These are phyloP conservation scores for Gryllus longicercus DNA, from an alignment of 2,888 invertebrate species.

Conservation along the genomic window DNA sequence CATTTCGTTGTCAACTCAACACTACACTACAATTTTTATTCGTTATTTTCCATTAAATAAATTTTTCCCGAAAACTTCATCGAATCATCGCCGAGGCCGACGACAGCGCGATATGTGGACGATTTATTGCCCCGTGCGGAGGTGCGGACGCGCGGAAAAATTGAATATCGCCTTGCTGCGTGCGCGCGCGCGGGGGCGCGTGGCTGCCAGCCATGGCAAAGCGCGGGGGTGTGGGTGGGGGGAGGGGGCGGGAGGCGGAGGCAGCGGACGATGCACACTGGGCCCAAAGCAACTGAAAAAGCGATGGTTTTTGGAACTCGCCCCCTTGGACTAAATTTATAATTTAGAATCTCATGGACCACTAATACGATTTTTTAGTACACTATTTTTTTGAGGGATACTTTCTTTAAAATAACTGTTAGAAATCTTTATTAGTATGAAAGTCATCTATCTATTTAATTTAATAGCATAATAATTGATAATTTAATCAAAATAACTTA, in stretches of 20 bases:
- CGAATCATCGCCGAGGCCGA: neutral
- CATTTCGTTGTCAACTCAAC: conserved; percentile 4
- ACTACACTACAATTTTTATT: neutral
- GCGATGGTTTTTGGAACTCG: too few relatives aligned
- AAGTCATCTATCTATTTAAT: too few relatives aligned
- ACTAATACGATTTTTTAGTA: too few relatives aligned
- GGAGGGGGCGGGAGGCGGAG: neutral
- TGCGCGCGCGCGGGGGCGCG: neutral
- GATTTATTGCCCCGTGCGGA: neutral
- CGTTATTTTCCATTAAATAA: conserved; percentile 17
- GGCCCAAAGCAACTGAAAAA: too few relatives aligned
- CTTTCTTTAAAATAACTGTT: too few relatives aligned
- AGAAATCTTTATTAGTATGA: too few relatives aligned
- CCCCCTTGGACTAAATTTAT: too few relatives aligned
- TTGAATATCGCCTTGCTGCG: conserved; percentile 2
- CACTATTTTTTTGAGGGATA: too few relatives aligned
- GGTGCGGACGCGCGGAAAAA: conserved; percentile 7
- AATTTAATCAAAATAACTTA: too few relatives aligned
- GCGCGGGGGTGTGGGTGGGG: neutral
- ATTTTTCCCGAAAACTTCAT: conserved; percentile 11
- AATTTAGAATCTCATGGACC: too few relatives aligned
- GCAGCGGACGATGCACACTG: too few relatives aligned
- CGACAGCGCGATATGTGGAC: neutral
- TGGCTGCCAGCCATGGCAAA: neutral
- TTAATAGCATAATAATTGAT: too few relatives aligned